Percentiles rank a stretch among this genome's conserved stretches.
phyloP scores from a whole-genome alignment of 2,113 vertebrate genomes.

The Toxotes chatareus region DNA sequence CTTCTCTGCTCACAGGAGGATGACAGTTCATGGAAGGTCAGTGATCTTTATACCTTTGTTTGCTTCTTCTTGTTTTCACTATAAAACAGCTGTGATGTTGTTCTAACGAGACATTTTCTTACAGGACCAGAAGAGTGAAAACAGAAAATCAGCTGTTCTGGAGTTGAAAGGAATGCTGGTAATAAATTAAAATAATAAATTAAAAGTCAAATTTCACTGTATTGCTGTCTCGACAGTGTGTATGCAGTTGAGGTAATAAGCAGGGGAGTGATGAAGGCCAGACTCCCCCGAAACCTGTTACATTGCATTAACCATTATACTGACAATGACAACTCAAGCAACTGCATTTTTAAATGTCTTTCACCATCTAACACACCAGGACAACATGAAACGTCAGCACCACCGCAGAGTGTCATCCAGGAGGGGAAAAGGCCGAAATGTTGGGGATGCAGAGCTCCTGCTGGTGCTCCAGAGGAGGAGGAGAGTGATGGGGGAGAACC shows the following conservation, averaged over 20 bases:
- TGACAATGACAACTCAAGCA: not conserved
- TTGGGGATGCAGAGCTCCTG: constrained; percentile 80
- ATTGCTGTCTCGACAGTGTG: not conserved
- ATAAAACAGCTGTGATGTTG: not conserved
- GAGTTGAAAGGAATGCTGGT: constrained; percentile 88
- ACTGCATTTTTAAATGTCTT: not conserved
- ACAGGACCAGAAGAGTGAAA: constrained; percentile 77
- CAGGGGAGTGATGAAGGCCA: no score
- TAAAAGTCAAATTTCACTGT: not conserved
- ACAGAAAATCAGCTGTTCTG: constrained; percentile 81
- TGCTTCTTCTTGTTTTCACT: not conserved
- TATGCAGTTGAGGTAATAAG: no score
- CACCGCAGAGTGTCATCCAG: constrained; percentile 59
- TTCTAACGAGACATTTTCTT: not conserved
- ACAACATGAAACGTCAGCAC: constrained; percentile 57
- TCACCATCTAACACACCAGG: constrained; percentile 26
- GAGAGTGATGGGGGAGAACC: constrained; percentile 73
- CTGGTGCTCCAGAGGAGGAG: constrained; percentile 85
- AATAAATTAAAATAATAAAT: constrained; percentile 49
- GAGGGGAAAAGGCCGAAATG: constrained; percentile 62
- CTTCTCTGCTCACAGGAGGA: constrained; percentile 71
- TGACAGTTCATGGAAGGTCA: constrained; percentile 78
- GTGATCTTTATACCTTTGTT: not conserved
- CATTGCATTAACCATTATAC: not conserved
- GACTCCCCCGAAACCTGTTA: no score